Conservation (phyloP, 2,888 invertebrate genomes). For the Muscina levida region DNA sequence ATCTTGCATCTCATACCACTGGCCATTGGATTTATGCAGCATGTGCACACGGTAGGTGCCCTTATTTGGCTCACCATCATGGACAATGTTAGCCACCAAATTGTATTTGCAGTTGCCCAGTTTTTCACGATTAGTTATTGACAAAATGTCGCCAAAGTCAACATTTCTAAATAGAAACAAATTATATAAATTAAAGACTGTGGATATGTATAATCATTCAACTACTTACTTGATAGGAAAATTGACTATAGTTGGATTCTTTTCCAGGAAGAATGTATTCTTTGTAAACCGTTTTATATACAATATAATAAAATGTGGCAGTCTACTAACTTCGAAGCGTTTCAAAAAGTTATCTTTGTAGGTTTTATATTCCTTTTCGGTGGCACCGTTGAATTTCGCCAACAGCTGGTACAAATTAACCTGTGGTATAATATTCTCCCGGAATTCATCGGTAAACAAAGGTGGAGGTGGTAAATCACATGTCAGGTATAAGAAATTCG, state of each 20-base stretch:
- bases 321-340: constrained; percentile 94
- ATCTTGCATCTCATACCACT: constrained; percentile 97
- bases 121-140: constrained; percentile 89
- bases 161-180: constrained; percentile 86
- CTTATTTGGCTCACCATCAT: constrained; percentile 97
- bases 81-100: constrained; percentile 98
- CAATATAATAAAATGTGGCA: constrained; percentile 96
- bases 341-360: constrained; percentile 99
- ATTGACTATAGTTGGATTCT: constrained; percentile 99
- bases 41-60: constrained; percentile 97
- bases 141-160: constrained; percentile 96
- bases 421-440: constrained; percentile 99
- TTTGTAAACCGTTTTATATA: constrained; percentile 99
- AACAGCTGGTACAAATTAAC: constrained; percentile 96
- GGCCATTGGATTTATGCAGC: constrained; percentile 91
- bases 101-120: constrained; percentile 95
- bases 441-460: constrained; percentile 97
- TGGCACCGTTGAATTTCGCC: constrained; percentile 96
- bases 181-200: background rate
- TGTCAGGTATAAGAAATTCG: constrained; percentile 97
- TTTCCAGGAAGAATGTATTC: constrained; percentile 99
- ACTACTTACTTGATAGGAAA: constrained; percentile 97
- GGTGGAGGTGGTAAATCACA: constrained; percentile 99
- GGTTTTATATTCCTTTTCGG: constrained; percentile 99
- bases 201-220: background rate